Base-by-base conservation (phyloP, 2,113 vertebrate genomes). In the Saccopteryx leptura region DNA sequence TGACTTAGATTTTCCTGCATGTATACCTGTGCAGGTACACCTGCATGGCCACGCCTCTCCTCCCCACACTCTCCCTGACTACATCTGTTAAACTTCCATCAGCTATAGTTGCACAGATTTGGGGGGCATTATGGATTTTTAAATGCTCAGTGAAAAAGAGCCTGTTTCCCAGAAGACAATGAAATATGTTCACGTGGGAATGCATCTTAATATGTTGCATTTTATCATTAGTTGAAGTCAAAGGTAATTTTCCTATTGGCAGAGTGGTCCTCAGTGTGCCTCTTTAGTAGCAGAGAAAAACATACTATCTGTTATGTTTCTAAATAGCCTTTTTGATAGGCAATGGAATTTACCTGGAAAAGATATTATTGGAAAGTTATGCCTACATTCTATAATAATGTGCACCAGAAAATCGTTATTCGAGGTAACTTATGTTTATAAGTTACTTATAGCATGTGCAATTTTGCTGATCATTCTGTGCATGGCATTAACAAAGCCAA, bases 181-280 rank as follows among this genome's bases (percentile, higher is more conserved):
- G 46, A 76, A 60, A 56, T 66, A 80, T 19, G 63, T n/a, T 85
- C 71, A 5, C 6, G 4, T 75, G 52, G 9, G 46, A 85, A 92
- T 81, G 50, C 4, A 33, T 72, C 54, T 81, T 63, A 81, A 15
- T 26, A 15, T 23, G 69, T 81, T 65, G 21, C 11, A 78, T 82
- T 96, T 80, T 78, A 71, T 90, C 31, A 26, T 82, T 93, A 93
- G 31, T 83, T 39, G 68, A 89, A 89, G 87, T 94, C 65, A 95
- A 86, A 86, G 48, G 63, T 66, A 84, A 90, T 84, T 97, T 94
- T 82, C 60, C 28, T 88, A 92, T 81, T 46, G 81, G 56, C 18
- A 83, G 31, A 61, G 60, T 1, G 60, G 68, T 80, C 54, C 28
- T 92, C 79, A 21, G 24, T 88, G 39, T 94, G 39, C 23, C 74